Evolutionary conservation across 2,113 vertebrate species (phyloP).

Genomic region (Limnothrissa miodon): DNA sequence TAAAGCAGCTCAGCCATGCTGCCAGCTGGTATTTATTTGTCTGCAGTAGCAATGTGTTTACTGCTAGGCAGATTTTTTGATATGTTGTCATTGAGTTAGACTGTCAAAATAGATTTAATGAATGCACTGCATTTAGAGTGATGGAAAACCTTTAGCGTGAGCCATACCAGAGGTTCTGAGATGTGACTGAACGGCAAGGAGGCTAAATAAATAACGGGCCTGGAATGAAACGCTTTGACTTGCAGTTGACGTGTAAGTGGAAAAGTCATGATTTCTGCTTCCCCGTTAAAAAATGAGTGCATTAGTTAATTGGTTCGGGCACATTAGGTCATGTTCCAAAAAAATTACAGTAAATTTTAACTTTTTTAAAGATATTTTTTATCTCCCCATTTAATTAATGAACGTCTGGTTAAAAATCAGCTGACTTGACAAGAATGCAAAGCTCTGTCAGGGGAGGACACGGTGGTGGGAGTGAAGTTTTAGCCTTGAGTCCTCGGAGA

Average conservation of each 20-base stretch:
- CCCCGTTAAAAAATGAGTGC: slow-evolving; percentile 14
- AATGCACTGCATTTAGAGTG: slow-evolving; percentile 7
- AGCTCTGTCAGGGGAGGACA: background rate
- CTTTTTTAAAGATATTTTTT: background rate
- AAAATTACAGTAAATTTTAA: slow-evolving; percentile 8
- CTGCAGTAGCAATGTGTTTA: background rate
- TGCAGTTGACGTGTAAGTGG: background rate
- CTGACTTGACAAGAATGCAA: background rate
- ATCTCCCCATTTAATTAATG: slow-evolving; percentile 6
- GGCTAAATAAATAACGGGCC: background rate
- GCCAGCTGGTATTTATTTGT: slow-evolving; percentile 2
- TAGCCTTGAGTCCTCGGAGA: background rate
- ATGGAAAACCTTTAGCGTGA: background rate
- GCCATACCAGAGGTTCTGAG: background rate
- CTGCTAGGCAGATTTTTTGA: slow-evolving; percentile 4
- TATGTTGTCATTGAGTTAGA: slow-evolving; percentile 9
- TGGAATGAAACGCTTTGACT: background rate
- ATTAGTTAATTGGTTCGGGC: slow-evolving; percentile 15
- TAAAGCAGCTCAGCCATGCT: background rate
- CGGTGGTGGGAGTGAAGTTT: background rate
- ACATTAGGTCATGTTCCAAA: slow-evolving; percentile 6
- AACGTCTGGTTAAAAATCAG: background rate
- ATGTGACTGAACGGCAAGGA: background rate
- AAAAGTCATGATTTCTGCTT: background rate
- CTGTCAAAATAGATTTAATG: slow-evolving; percentile 16